Evolutionary conservation across 2,113 vertebrate species (phyloP).

Genomic region (Phrynosoma blainvillii): DNA sequence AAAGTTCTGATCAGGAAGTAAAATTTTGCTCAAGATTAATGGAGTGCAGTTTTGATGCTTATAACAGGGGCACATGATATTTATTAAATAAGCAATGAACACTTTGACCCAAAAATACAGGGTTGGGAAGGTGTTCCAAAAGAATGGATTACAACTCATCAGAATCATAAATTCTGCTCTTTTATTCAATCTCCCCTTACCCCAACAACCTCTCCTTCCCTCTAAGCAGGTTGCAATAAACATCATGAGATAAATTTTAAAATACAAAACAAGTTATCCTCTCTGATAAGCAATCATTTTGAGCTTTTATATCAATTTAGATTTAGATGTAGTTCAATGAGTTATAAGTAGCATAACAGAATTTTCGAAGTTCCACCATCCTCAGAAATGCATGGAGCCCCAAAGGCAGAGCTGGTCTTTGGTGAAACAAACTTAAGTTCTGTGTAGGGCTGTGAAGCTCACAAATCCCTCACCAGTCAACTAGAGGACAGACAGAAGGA

Average conservation of each 20-base stretch:
- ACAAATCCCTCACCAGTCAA: neutral
- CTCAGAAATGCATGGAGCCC: neutral
- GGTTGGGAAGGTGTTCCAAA: constrained; percentile 65
- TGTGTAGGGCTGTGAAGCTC: neutral
- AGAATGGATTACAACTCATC: constrained; percentile 40
- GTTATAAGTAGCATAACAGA: neutral
- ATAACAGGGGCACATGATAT: constrained; percentile 78
- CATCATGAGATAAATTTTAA: neutral
- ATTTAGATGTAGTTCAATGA: neutral
- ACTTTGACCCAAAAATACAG: constrained; percentile 59
- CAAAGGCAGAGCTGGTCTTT: neutral
- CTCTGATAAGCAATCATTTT: neutral
- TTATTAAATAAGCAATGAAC: constrained; percentile 71
- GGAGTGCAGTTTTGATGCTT: constrained; percentile 83
- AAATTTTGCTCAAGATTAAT: constrained; percentile 84
- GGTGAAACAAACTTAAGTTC: neutral
- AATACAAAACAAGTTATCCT: neutral
- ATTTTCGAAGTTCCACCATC: neutral
- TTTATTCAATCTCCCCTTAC: neutral
- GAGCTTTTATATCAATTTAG: neutral
- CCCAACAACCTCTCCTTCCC: constrained; percentile 29
- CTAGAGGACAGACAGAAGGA: neutral
- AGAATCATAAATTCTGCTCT: constrained; percentile 31
- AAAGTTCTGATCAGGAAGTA: constrained; percentile 77
- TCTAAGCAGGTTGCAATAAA: neutral